phyloP scores from a whole-genome alignment of 2,888 invertebrate genomes.

The Macrophya annulata region DNA sequence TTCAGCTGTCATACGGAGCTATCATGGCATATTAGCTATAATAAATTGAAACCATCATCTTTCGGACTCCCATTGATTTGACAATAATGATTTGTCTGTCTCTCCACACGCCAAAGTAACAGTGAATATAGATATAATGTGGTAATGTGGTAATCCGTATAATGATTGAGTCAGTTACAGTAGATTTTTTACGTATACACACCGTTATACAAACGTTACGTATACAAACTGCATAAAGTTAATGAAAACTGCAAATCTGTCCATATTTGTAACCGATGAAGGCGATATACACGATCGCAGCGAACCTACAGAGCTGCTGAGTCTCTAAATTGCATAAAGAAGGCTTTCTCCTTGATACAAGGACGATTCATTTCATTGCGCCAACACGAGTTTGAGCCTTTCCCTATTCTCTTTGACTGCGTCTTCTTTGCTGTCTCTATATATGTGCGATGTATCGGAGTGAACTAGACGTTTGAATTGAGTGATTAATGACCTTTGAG shows the following conservation, averaged over 20 bases:
- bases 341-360: constrained; percentile 38
- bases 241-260: neutral
- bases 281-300: neutral
- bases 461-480: neutral
- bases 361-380: constrained; percentile 33
- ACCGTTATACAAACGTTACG: no score
- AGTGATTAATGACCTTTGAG: neutral
- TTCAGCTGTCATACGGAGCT: neutral
- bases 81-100: neutral
- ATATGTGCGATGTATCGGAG: neutral
- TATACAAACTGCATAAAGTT: neutral
- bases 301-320: neutral
- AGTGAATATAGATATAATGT: neutral
- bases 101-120: neutral
- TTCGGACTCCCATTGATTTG: neutral
- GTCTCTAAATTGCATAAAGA: constrained; percentile 45
- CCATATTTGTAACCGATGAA: neutral
- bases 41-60: neutral
- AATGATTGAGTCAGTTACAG: neutral
- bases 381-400: constrained; percentile 4
- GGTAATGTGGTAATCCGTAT: no score
- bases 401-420: constrained; percentile 23
- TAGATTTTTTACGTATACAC: neutral
- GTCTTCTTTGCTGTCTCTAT: neutral
- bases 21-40: neutral